A percentile compares a stretch with the other conserved stretches of the same genome.
Evolutionary conservation across 2,888 invertebrate genomes (phyloP).

Genomic region (Monochamus alternatus): DNA sequence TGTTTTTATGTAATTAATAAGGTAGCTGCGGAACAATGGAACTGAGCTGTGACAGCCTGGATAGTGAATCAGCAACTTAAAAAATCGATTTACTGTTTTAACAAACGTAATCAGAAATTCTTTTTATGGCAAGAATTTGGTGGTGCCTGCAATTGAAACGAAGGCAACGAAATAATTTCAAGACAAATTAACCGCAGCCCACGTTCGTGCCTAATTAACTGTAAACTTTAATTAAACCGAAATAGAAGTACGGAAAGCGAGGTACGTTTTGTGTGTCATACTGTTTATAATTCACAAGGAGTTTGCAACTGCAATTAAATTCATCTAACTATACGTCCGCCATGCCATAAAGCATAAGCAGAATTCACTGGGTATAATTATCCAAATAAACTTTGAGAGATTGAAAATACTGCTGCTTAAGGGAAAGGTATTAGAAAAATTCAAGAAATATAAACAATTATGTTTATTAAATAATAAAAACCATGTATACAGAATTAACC

Average conservation of each 20-base stretch:
- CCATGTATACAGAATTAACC: too few species aligned
- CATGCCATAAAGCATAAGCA: not conserved
- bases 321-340: conserved; percentile 4
- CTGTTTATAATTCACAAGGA: conserved; percentile 11
- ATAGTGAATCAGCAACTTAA: too few species aligned
- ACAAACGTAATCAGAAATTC: too few species aligned
- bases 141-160: not conserved
- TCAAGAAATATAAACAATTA: too few species aligned
- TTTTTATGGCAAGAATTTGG: too few species aligned
- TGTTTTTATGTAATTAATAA: too few species aligned
- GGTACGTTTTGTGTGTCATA: conserved; percentile 15
- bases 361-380: not conserved
- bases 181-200: conserved; percentile 10
- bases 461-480: too few species aligned
- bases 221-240: conserved; percentile 15
- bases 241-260: conserved; percentile 5
- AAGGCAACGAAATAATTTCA: not conserved
- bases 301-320: conserved; percentile 8
- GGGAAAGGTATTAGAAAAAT: too few species aligned
- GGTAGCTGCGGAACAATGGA: too few species aligned
- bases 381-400: not conserved
- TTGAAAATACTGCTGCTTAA: too few species aligned
- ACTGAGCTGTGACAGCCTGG: too few species aligned
- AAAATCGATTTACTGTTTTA: too few species aligned
- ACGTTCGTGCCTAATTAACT: conserved; percentile 4